Evolutionary conservation across 2,113 vertebrate species (phyloP).

Genomic region (Dicerorhinus sumatrensis): DNA sequence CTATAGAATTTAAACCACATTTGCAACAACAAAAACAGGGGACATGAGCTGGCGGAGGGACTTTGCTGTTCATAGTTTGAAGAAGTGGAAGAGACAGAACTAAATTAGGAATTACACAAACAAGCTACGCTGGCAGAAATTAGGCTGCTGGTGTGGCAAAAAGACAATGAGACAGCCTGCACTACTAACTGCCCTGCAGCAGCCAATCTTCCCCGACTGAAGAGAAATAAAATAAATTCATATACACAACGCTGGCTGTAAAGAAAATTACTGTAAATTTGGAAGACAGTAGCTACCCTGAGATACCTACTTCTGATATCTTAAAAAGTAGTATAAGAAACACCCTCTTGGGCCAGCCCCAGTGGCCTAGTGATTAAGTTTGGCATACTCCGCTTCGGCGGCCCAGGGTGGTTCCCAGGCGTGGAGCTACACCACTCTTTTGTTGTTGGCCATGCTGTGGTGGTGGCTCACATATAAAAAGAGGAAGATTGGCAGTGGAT

Average conservation of each 20-base stretch:
- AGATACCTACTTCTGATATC: background rate
- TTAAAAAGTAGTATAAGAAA: background rate
- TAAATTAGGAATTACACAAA: conserved; percentile 61
- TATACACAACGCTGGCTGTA: background rate
- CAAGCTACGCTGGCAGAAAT: conserved; percentile 43
- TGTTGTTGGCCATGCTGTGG: too few relatives aligned
- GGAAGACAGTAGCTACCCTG: background rate
- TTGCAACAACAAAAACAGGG: conserved; percentile 42
- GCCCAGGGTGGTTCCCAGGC: too few relatives aligned
- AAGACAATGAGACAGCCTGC: background rate
- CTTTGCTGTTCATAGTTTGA: conserved; percentile 4
- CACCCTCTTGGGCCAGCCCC: background rate
- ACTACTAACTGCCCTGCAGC: background rate
- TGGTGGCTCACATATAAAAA: too few relatives aligned
- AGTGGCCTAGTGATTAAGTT: too few relatives aligned
- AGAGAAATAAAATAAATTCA: background rate
- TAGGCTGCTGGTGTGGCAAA: background rate
- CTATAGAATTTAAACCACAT: conserved; percentile 27
- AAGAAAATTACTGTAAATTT: conserved; percentile 9
- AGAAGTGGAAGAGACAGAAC: conserved; percentile 43
- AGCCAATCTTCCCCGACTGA: background rate
- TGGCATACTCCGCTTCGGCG: too few relatives aligned
- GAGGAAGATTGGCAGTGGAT: too few relatives aligned
- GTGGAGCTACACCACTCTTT: too few relatives aligned
- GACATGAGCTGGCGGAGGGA: background rate